Percentiles rank a stretch among this genome's conserved stretches.
phyloP scores from a whole-genome alignment of 2,797 vertebrate genomes.

The Tangara arthus region DNA sequence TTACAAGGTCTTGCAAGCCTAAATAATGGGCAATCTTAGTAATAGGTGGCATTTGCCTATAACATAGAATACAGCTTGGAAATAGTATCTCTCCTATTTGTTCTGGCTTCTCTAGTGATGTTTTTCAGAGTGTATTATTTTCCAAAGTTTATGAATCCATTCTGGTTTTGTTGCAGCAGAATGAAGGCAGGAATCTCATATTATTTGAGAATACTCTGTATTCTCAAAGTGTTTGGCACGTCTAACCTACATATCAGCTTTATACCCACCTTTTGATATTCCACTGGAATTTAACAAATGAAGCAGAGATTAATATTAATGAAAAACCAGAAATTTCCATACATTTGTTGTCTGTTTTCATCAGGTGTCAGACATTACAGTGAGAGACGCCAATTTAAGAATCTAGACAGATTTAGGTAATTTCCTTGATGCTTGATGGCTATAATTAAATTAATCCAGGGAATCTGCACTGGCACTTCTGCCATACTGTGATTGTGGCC shows the following conservation, averaged over 20 bases:
- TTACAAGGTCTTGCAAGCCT: background rate
- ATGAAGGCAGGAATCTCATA: background rate
- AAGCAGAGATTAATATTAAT: slow-evolving; percentile 36
- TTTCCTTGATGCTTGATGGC: slow-evolving; percentile 21
- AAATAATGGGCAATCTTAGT: background rate
- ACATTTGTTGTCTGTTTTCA: slow-evolving; percentile 47
- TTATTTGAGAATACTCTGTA: background rate
- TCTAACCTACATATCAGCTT: slow-evolving; percentile 1
- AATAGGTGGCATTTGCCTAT: background rate
- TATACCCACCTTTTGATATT: slow-evolving; percentile 4
- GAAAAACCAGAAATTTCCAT: slow-evolving; percentile 43
- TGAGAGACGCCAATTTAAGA: slow-evolving; percentile 24
- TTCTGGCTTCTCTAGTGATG: background rate
- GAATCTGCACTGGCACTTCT: slow-evolving; percentile 31
- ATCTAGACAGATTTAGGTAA: slow-evolving; percentile 55
- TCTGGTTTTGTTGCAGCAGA: background rate
- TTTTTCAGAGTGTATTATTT: background rate
- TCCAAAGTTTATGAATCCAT: background rate
- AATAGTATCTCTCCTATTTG: background rate
- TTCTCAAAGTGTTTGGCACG: background rate
- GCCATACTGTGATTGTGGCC: background rate
- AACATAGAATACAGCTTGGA: background rate
- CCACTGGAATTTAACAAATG: slow-evolving; percentile 23
- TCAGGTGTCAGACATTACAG: slow-evolving; percentile 36
- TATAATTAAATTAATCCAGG: slow-evolving; percentile 59